Evolutionary conservation across 2,888 invertebrate species (phyloP).

Genomic region (Sinodicranocentrus sp.): DNA sequence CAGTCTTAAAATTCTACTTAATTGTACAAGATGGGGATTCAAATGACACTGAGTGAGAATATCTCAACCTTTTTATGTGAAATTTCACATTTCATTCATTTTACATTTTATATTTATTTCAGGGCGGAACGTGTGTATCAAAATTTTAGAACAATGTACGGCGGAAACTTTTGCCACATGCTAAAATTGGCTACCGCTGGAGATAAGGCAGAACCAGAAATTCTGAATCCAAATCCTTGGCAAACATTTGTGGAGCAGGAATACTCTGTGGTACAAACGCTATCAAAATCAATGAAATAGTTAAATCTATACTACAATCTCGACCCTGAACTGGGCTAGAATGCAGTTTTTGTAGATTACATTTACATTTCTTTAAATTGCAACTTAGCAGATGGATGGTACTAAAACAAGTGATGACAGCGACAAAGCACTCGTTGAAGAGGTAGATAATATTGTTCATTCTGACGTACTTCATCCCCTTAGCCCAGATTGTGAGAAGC

Average conservation of each 20-base stretch:
- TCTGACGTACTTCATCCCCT: slow-evolving; percentile 73
- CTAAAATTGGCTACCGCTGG: slow-evolving; percentile 83
- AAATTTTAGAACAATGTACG: slow-evolving; percentile 91
- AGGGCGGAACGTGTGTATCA: slow-evolving; percentile 92
- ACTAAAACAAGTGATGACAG: neutral
- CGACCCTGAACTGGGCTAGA: no score
- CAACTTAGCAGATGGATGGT: neutral
- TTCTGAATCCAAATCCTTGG: slow-evolving; percentile 66
- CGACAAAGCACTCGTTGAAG: slow-evolving; percentile 19
- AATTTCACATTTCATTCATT: no score
- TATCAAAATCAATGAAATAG: no score
- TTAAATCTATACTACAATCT: no score
- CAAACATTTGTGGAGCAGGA: slow-evolving; percentile 52
- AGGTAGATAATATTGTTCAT: slow-evolving; percentile 38
- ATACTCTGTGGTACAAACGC: slow-evolving; percentile 37
- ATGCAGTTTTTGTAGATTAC: no score
- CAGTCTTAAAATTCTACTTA: slow-evolving; percentile 92
- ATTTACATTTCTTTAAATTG: no score
- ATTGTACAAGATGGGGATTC: slow-evolving; percentile 88
- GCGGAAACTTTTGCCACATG: slow-evolving; percentile 91
- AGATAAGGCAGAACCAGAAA: slow-evolving; percentile 38
- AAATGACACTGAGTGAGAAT: slow-evolving; percentile 81
- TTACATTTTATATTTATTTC: slow-evolving; percentile 77
- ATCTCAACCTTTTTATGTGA: no score
- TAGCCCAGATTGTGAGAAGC: slow-evolving; percentile 72